These are phyloP conservation scores for Pseudopodoces humilis DNA, from an alignment of 2,113 vertebrate species.

Conservation along the genomic window DNA sequence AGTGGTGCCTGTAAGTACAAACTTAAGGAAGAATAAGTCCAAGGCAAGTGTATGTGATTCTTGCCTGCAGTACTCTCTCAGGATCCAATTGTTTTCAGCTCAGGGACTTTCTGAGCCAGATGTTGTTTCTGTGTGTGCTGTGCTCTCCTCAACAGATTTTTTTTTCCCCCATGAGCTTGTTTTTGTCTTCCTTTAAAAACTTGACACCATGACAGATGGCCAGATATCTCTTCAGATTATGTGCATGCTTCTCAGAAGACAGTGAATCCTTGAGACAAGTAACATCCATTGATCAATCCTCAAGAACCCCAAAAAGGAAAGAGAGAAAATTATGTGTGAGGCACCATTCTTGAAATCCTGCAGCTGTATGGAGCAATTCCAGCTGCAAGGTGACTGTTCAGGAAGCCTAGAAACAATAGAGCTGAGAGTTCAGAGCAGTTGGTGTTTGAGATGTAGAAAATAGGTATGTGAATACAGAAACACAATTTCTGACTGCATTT, in stretches of 20 bases:
- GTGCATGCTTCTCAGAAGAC: conserved; percentile 15
- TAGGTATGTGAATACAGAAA: not conserved
- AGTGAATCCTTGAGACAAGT: not conserved
- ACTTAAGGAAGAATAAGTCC: not conserved
- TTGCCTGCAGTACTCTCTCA: not conserved
- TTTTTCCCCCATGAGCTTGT: not conserved
- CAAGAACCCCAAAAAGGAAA: not conserved
- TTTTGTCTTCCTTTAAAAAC: conserved; percentile 10
- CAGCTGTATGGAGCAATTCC: not conserved
- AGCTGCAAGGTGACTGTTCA: not conserved
- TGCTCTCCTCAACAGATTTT: not conserved
- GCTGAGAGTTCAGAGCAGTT: not conserved
- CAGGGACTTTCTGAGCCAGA: not conserved
- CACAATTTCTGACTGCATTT: not conserved
- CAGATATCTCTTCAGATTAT: conserved; percentile 6
- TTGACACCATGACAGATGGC: conserved; percentile 8
- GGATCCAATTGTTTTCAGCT: not conserved
- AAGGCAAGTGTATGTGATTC: not conserved
- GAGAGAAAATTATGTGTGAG: not conserved
- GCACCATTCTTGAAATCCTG: not conserved
- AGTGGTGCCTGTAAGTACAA: not conserved
- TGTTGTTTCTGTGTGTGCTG: not conserved
- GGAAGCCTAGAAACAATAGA: not conserved
- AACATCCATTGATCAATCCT: not conserved
- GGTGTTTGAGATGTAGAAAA: not conserved